Conservation (phyloP, 2,113 vertebrate genomes). For the human region DNA sequence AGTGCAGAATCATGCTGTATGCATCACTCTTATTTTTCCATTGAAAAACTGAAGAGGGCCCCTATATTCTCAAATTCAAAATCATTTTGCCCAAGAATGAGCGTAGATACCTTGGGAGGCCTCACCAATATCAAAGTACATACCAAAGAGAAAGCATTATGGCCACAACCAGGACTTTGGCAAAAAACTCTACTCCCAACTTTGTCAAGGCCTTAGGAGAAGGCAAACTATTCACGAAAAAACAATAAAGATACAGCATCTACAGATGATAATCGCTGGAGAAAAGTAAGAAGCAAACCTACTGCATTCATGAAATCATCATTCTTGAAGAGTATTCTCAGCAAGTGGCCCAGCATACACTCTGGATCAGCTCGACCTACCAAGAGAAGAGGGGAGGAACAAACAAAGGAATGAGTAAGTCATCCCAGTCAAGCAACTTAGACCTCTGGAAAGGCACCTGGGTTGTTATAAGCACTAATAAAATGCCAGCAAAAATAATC, state of each 20-base stretch:
- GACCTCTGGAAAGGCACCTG: neutral
- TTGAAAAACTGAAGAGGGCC: neutral
- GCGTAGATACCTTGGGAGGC: neutral
- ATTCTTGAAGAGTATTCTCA: constrained; percentile 99
- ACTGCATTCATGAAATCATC: constrained; percentile 99
- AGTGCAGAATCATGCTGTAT: neutral
- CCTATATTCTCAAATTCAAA: constrained; percentile 23
- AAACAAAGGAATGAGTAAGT: constrained; percentile 48
- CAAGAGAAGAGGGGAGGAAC: constrained; percentile 58
- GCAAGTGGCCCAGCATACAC: constrained; percentile 96
- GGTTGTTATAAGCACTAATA: neutral
- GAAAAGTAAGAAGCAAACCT: constrained; percentile 80
- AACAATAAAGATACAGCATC: neutral
- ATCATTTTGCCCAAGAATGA: constrained; percentile 5
- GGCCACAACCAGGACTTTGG: neutral
- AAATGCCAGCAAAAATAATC: constrained; percentile 21
- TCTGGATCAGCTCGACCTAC: constrained; percentile 97
- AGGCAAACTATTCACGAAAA: constrained; percentile 14
- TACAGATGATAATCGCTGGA: constrained; percentile 11
- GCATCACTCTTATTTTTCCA: neutral
- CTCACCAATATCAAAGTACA: neutral
- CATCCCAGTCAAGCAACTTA: neutral
- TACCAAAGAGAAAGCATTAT: constrained; percentile 31
- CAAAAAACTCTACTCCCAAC: constrained; percentile 25
- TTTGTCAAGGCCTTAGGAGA: neutral